These are phyloP conservation scores for Centropus bengalensis DNA, from an alignment of 2,113 vertebrate genomes.

Conservation along the genomic window DNA sequence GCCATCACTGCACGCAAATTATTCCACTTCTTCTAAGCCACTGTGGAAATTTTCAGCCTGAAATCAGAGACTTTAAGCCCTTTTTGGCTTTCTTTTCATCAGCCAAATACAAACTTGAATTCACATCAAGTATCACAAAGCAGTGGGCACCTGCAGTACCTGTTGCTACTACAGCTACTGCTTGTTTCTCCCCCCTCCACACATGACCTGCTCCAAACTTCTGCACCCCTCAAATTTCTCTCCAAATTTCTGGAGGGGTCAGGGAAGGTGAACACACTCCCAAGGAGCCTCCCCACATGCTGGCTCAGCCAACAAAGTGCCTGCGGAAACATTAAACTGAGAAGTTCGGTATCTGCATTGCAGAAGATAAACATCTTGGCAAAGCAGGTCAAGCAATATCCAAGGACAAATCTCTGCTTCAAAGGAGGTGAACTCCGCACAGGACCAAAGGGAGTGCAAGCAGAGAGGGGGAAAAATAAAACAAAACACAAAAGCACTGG, in stretches of 20 bases:
- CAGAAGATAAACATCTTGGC: slow-evolving; percentile 43
- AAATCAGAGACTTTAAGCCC: neutral
- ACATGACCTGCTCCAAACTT: neutral
- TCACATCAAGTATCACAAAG: fast-evolving
- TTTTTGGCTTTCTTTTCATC: neutral
- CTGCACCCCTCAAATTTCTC: neutral
- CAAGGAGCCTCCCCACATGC: fast-evolving
- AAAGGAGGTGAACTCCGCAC: neutral
- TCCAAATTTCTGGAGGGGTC: neutral
- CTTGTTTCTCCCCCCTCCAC: neutral
- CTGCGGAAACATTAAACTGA: neutral
- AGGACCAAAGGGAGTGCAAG: neutral
- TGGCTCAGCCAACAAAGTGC: slow-evolving; percentile 7
- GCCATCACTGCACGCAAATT: neutral
- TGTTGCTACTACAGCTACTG: neutral
- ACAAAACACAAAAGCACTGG: neutral
- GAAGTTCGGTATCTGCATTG: slow-evolving; percentile 35
- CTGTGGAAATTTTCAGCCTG: neutral
- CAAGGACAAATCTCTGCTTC: slow-evolving; percentile 35
- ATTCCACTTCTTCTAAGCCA: neutral
- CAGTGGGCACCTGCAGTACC: neutral
- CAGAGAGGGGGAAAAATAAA: fast-evolving
- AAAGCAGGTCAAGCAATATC: slow-evolving; percentile 16
- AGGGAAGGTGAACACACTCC: neutral
- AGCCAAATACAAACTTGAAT: neutral